phyloP scores from a whole-genome alignment of 2,797 vertebrate genomes.

The Micromesistius poutassou region DNA sequence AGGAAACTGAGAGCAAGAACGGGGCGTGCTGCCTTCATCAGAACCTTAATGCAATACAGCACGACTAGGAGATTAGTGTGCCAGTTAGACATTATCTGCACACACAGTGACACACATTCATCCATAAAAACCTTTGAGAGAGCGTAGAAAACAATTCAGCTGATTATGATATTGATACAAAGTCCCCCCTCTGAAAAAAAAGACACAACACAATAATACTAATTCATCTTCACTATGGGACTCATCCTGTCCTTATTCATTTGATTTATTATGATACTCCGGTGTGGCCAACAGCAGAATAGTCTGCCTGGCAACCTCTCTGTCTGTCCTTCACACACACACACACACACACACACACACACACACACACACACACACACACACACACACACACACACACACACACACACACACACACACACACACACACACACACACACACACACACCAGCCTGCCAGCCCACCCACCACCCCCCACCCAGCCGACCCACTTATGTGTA shows the following conservation, averaged over 20 bases:
- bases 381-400: conserved; percentile 6
- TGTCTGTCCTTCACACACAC: conserved; percentile 7
- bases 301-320: conserved; percentile 54
- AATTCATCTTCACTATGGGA: background rate
- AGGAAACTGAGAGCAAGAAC: background rate
- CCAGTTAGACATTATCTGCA: background rate
- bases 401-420: conserved; percentile 1
- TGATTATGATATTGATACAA: background rate
- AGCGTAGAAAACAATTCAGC: background rate
- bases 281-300: conserved; percentile 22
- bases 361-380: background rate
- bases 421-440: background rate
- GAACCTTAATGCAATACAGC: background rate
- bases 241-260: conserved; percentile 12
- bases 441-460: background rate
- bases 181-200: background rate
- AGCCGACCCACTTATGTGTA: conserved; percentile 74
- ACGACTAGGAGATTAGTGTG: background rate
- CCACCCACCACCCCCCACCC: conserved; percentile 30
- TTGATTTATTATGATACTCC: conserved; percentile 11
- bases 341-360: background rate
- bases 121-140: background rate
- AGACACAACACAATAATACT: background rate
- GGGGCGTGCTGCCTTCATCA: background rate
- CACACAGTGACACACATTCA: background rate